These are phyloP conservation scores for Rhinella marina DNA, from an alignment of 2,797 vertebrate species.

Conservation along the genomic window DNA sequence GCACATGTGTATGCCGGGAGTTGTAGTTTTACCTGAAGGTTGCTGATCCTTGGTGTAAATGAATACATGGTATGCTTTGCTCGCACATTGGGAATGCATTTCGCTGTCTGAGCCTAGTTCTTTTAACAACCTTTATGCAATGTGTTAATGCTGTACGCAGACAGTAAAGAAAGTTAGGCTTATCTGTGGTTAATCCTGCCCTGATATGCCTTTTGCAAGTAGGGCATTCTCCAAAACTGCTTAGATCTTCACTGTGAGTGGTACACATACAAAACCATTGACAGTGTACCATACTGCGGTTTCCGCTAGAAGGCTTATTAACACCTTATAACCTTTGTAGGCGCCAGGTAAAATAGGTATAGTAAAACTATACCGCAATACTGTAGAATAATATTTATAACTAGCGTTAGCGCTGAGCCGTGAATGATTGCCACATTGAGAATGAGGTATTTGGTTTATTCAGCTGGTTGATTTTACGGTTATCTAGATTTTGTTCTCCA, in stretches of 20 bases:
- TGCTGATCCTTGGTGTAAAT: no score
- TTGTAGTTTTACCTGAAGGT: no score
- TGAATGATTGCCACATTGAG: conserved; percentile 14
- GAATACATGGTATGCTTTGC: not conserved
- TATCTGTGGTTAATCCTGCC: conserved; percentile 10
- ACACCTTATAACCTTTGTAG: not conserved
- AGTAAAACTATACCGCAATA: not conserved
- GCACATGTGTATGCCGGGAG: no score
- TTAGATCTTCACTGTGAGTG: not conserved
- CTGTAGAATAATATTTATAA: conserved; percentile 10
- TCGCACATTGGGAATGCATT: not conserved
- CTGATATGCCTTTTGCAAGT: conserved; percentile 24
- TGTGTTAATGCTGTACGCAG: not conserved
- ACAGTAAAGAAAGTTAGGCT: conserved; percentile 11
- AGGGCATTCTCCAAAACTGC: not conserved
- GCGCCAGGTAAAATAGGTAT: not conserved
- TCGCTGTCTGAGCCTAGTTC: not conserved
- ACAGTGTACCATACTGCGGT: no score
- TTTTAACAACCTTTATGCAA: conserved; percentile 13
- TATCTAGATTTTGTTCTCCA: conserved; percentile 19
- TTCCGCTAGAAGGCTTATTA: not conserved
- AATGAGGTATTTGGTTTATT: conserved; percentile 45
- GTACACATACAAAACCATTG: not conserved
- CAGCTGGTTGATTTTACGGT: conserved; percentile 22
- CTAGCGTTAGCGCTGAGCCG: not conserved